Base-by-base conservation (phyloP, 2,888 invertebrate genomes). In the Drosophila merina region DNA sequence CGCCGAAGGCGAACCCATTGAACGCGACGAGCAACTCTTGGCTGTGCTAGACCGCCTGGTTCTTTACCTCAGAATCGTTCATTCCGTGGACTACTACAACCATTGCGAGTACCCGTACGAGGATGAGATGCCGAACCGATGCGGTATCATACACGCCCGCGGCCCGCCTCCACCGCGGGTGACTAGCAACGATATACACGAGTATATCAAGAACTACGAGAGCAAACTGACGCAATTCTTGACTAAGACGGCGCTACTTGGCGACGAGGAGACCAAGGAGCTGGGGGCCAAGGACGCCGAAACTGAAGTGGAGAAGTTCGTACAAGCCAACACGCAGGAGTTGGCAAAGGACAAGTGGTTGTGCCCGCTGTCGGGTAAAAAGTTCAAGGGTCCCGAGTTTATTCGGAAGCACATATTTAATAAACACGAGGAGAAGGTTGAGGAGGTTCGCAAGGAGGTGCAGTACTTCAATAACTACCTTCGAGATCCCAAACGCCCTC, bases 91-190 rank as follows among this genome's bases (percentile, higher is more conserved):
- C 92, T 99, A 98, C 91, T 99, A 99, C 92, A 99, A 99, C 92
- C 98, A 98, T 89, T 98, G 98, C 89, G 99, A 99, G 90, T 99
- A 99, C 92, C 98, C 99, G 0, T 98, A 98, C 87, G 99, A 99
- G 92, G 99, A 99, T 91, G 98, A 99, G 92, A 99, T 99, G 99
- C 99, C 99, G 0, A 99, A 99, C 92, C 94, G 98, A 38, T 98
- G 99, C 92, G 99, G 99, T 8, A 98, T 99, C 78, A 97, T 99
- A 94, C 99, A 99, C 89, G 98, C 98, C 0, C 94, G 99, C 50
- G 98, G 98, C 2, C 95, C 96, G 8, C 94, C 97, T 0, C 98
- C 98, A 0, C 93, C 95, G 7, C 95, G 95, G 57, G 97, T 97
- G 92, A 95, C 89, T 0, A 82, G 71, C 57, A 91, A 90, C 52